These are phyloP conservation scores for Ovis canadensis DNA, from an alignment of 2,113 vertebrate species.

Conservation along the genomic window DNA sequence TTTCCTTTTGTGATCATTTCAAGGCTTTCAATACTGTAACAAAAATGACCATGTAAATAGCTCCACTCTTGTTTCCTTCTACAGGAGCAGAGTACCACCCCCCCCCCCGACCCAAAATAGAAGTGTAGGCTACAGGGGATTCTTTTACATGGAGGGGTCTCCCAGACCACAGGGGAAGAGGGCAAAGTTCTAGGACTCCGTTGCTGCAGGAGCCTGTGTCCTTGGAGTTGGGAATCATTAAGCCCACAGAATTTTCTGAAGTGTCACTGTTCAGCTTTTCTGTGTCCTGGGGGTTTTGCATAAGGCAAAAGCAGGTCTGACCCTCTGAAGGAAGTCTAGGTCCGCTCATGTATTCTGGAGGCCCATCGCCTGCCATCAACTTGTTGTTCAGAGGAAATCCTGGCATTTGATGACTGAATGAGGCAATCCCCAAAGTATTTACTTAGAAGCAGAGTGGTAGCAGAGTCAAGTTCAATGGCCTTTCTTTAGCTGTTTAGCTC, in stretches of 20 bases:
- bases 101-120: slow-evolving; percentile 70
- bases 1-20: slow-evolving; percentile 83
- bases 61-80: slow-evolving; percentile 74
- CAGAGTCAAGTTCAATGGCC: slow-evolving; percentile 57
- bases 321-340: background rate
- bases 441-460: slow-evolving; percentile 27
- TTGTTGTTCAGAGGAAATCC: slow-evolving; percentile 2
- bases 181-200: slow-evolving; percentile 41
- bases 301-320: background rate
- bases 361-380: background rate
- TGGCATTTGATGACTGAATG: slow-evolving; percentile 34
- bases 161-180: slow-evolving; percentile 43
- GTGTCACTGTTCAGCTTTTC: background rate
- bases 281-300: background rate
- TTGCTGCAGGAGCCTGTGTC: slow-evolving; percentile 22
- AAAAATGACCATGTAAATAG: slow-evolving; percentile 71
- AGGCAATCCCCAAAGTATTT: slow-evolving; percentile 54
- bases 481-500: slow-evolving; percentile 54
- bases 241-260: slow-evolving; percentile 47
- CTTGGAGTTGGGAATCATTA: slow-evolving; percentile 30
- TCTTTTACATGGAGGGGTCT: slow-evolving; percentile 61
- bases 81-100: slow-evolving; percentile 65
- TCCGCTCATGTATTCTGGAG: background rate
- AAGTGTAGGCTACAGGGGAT: slow-evolving; percentile 63
- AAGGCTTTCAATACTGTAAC: slow-evolving; percentile 79